Percentiles rank a stretch among this genome's conserved stretches.
Evolutionary conservation across 2,113 vertebrate species (phyloP).

Genomic region (rabbit (Oryctolagus cuniculus)): DNA sequence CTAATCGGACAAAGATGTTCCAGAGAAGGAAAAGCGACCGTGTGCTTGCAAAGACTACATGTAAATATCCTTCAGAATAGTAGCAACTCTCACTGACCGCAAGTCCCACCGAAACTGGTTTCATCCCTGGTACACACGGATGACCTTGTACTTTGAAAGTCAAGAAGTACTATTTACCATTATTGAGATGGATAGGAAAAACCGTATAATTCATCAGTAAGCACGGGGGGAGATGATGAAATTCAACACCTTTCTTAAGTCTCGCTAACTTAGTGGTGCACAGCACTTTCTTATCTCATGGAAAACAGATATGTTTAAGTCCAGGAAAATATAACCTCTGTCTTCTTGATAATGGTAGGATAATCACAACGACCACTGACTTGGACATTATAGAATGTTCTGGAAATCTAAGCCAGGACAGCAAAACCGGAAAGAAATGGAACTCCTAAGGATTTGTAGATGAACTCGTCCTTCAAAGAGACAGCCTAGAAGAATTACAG

Average conservation of each 20-base stretch:
- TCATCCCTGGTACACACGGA: not conserved
- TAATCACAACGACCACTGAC: not conserved
- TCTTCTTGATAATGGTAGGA: slow-evolving; percentile 20
- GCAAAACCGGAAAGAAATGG: slow-evolving; percentile 20
- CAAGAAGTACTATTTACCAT: not conserved
- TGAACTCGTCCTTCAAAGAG: not conserved
- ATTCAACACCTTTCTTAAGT: not conserved
- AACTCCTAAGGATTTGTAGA: not conserved
- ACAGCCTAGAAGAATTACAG: not conserved
- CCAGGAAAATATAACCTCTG: not conserved
- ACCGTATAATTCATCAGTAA: not conserved
- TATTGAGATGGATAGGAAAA: slow-evolving; percentile 34
- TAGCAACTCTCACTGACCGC: not conserved
- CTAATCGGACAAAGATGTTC: not conserved
- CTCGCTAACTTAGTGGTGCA: slow-evolving; percentile 38
- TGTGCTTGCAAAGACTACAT: not conserved
- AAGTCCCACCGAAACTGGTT: not conserved
- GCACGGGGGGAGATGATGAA: not conserved
- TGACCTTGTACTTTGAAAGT: slow-evolving; percentile 48
- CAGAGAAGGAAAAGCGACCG: not conserved
- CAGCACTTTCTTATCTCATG: slow-evolving; percentile 2
- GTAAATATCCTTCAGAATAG: not conserved
- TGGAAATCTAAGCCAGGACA: slow-evolving; percentile 34
- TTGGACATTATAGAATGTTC: not conserved
- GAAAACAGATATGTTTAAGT: slow-evolving; percentile 7